A percentile compares a stretch with the other conserved stretches of the same genome.
These are phyloP conservation scores for Crocallis elinguaria DNA, from an alignment of 2,888 invertebrate species.

Conservation along the genomic window DNA sequence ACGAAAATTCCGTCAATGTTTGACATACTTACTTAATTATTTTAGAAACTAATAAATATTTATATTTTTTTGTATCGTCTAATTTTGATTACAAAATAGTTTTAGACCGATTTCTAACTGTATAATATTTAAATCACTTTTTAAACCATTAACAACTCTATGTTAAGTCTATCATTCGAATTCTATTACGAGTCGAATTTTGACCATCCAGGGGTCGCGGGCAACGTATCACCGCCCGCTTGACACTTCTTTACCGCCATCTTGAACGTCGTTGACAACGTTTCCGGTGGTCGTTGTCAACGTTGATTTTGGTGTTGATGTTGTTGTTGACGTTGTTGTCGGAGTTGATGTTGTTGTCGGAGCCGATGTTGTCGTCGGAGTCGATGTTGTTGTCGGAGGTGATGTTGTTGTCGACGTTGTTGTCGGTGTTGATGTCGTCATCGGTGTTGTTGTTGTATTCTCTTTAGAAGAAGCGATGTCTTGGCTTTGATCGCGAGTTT, in stretches of 20 bases:
- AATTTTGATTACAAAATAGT: too few species aligned
- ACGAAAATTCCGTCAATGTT: too few species aligned
- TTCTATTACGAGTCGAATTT: constrained; percentile 41
- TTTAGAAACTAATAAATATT: too few species aligned
- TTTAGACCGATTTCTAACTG: too few species aligned
- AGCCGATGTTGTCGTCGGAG: not conserved
- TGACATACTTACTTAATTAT: too few species aligned
- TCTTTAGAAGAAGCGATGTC: constrained; percentile 44
- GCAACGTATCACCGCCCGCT: constrained; percentile 48
- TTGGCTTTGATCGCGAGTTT: constrained; percentile 59
- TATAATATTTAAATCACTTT: not conserved
- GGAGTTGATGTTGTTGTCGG: not conserved
- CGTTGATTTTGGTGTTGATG: not conserved
- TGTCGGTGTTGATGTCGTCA: not conserved
- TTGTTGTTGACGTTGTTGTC: too few species aligned
- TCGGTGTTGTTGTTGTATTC: not conserved
- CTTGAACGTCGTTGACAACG: not conserved
- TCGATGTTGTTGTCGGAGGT: not conserved
- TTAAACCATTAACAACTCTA: too few species aligned
- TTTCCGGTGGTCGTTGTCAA: not conserved
- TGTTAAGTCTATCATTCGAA: constrained; percentile 34
- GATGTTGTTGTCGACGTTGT: not conserved
- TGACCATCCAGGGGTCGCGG: constrained; percentile 42
- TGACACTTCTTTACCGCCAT: not conserved
- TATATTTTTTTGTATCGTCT: too few species aligned